Base-by-base conservation (phyloP, 2,888 invertebrate genomes). In the Hypselothyrea guttata region DNA sequence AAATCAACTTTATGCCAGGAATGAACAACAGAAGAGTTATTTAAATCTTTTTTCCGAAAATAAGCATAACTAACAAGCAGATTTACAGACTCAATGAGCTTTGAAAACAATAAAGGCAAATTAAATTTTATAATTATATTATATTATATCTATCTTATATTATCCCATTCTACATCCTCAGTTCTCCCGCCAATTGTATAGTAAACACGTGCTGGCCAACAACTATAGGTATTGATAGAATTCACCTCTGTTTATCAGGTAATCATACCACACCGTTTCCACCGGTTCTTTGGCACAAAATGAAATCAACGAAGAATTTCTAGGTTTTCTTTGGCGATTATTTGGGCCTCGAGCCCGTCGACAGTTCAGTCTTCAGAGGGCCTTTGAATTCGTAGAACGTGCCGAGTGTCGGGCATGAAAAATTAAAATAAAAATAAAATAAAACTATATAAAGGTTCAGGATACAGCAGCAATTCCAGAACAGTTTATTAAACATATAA, bases 301-400 rank as follows among this genome's bases (percentile, higher is more conserved):
- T 44, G 56, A 60, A 72, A 60, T 41, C 63, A 68, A 67, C 68
- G 75, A 70, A 73, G 73, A 86, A 87, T 87, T 86, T 86, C 84
- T 86, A 86, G 55, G 86, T 78, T 86, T 87, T 86, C 86, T 86
- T 84, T 64, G 52, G 45, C 49, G 73, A 84, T 79, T 85, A 84
- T 86, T 86, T 75, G 55, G 51, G 64, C 60, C 62, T 66, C 51
- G 45, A 61, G 53, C 59, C 33, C 7, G 11, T 27, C 27, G 12
- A 8, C 34, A 22, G 22, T 22, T 16, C 72, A 88, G 87, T 88
- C 86, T 77, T 62, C 58, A 71, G 75, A 62, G 72, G 86, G 73
- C 85, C 75, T 75, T 83, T 55, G 76, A 59, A 64, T 47, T 58
- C 63, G 71, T 58, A 54, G 65, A 76, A 86, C 82, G 74, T 65